phyloP scores from a whole-genome alignment of 2,113 vertebrate genomes.

The pig (Sus scrofa) region T2T-Sscrofa CM000817.6:90397501-90398000 shows the following conservation, averaged over 20 bases:
- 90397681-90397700: background rate
- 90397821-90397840: background rate
- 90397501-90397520: background rate
- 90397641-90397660: background rate
- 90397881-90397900: fast-evolving
- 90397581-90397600: background rate
- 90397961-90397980: fast-evolving
- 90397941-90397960: fast-evolving
- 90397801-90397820: too few relatives aligned
- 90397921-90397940: background rate
- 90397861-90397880: background rate
- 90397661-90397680: background rate
- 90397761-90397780: background rate
- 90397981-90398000: too few relatives aligned
- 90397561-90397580: background rate
- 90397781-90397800: background rate
- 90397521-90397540: background rate
- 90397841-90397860: background rate
- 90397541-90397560: slow-evolving; percentile 49
- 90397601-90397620: background rate
- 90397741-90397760: background rate
- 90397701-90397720: background rate
- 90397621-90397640: background rate
- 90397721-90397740: background rate
- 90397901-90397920: background rate